These are phyloP conservation scores for Drosophila mettleri DNA, from an alignment of 2,888 invertebrate genomes.

Conservation along the genomic window DNA sequence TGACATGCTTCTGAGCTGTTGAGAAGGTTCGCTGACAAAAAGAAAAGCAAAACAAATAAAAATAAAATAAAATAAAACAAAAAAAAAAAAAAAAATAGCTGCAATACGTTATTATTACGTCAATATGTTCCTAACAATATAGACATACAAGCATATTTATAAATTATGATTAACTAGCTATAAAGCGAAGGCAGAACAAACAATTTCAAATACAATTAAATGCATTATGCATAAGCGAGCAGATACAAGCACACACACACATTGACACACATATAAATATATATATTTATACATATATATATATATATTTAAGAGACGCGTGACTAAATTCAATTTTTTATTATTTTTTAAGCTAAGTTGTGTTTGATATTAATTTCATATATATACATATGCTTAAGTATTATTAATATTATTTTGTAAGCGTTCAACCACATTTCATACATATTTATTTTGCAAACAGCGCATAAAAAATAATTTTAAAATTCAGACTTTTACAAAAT, in stretches of 20 bases:
- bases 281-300: background rate
- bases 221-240: constrained; percentile 49
- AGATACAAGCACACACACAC: constrained; percentile 23
- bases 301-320: constrained; percentile 32
- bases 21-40: constrained; percentile 8
- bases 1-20: constrained; percentile 27
- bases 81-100: constrained; percentile 80
- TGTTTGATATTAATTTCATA: constrained; percentile 39
- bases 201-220: constrained; percentile 43
- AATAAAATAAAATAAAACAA: constrained; percentile 42
- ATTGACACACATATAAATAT: background rate
- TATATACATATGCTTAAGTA: constrained; percentile 25
- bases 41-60: constrained; percentile 20
- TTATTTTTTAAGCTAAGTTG: constrained; percentile 50
- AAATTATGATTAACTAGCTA: constrained; percentile 56
- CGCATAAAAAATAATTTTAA: constrained; percentile 12
- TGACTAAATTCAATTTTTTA: constrained; percentile 45
- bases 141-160: constrained; percentile 71
- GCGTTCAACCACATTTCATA: constrained; percentile 30
- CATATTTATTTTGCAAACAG: constrained; percentile 45
- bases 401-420: constrained; percentile 62
- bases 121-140: constrained; percentile 85
- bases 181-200: constrained; percentile 38
- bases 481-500: background rate
- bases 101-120: constrained; percentile 85